Conservation (phyloP, 2,113 vertebrate genomes). For the Setophaga petechia region DNA sequence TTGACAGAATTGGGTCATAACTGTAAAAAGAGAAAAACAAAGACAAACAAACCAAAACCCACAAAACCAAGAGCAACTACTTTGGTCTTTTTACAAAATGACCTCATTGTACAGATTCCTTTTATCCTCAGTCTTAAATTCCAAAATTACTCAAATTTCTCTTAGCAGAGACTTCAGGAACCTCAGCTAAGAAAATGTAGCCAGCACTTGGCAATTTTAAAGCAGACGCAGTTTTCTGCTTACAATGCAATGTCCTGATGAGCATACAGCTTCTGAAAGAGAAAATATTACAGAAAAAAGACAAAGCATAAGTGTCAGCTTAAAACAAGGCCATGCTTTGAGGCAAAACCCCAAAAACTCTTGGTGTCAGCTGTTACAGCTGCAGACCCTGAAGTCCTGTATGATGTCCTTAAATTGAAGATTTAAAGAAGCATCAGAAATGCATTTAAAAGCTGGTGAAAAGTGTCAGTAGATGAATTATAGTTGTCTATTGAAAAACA, state of each 20-base stretch:
- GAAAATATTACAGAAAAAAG: neutral
- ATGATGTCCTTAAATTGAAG: neutral
- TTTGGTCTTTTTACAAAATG: neutral
- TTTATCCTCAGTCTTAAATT: neutral
- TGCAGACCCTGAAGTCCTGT: neutral
- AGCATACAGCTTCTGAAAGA: neutral
- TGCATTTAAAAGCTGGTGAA: neutral
- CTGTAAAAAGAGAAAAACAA: neutral
- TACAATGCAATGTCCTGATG: neutral
- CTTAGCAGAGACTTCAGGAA: neutral
- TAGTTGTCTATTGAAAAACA: neutral
- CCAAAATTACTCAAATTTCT: neutral
- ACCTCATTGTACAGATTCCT: neutral
- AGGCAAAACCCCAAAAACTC: neutral
- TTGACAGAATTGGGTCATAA: neutral
- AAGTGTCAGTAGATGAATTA: neutral
- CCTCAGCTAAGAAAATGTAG: neutral
- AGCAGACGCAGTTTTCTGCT: conserved; percentile 3
- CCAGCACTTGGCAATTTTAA: neutral
- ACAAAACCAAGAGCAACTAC: neutral
- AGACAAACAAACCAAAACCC: neutral
- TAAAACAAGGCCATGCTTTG: neutral
- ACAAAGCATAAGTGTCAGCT: neutral
- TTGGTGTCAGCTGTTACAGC: neutral
- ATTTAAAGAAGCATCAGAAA: neutral